phyloP scores from a whole-genome alignment of 2,797 vertebrate genomes.

The Sebastes diploproa region DNA sequence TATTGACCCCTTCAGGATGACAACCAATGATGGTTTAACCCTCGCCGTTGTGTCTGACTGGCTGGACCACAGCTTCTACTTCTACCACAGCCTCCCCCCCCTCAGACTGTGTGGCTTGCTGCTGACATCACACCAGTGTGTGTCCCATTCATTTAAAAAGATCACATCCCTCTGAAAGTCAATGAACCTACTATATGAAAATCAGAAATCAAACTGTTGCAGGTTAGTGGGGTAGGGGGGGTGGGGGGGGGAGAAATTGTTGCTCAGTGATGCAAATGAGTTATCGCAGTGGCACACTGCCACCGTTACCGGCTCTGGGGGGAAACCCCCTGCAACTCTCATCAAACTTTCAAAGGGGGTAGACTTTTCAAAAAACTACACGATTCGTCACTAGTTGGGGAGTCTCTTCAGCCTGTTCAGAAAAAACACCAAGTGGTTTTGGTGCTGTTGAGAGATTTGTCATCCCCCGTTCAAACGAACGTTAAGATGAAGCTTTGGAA shows the following conservation, averaged over 20 bases:
- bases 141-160: too few relatives aligned
- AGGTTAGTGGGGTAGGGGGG: slow-evolving; percentile 6
- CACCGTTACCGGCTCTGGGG: slow-evolving; percentile 16
- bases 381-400: slow-evolving; percentile 17
- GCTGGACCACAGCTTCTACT: background rate
- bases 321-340: slow-evolving; percentile 44
- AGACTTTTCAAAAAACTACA: slow-evolving; percentile 19
- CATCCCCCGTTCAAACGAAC: background rate
- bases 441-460: slow-evolving; percentile 19
- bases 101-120: background rate
- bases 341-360: slow-evolving; percentile 19
- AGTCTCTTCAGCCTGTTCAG: background rate
- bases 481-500: background rate
- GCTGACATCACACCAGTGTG: background rate
- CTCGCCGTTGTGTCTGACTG: too few relatives aligned
- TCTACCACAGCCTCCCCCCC: background rate
- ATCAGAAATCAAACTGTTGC: slow-evolving; percentile 16
- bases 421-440: slow-evolving; percentile 20
- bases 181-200: slow-evolving; percentile 1
- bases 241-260: background rate
- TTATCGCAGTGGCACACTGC: slow-evolving; percentile 1
- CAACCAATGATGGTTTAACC: background rate
- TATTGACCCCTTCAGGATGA: background rate
- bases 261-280: slow-evolving; percentile 47
- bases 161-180: background rate